Percentiles rank a stretch among this genome's conserved stretches.
These are phyloP conservation scores for Anabas testudineus DNA, from an alignment of 2,797 vertebrate genomes.

Conservation along the genomic window DNA sequence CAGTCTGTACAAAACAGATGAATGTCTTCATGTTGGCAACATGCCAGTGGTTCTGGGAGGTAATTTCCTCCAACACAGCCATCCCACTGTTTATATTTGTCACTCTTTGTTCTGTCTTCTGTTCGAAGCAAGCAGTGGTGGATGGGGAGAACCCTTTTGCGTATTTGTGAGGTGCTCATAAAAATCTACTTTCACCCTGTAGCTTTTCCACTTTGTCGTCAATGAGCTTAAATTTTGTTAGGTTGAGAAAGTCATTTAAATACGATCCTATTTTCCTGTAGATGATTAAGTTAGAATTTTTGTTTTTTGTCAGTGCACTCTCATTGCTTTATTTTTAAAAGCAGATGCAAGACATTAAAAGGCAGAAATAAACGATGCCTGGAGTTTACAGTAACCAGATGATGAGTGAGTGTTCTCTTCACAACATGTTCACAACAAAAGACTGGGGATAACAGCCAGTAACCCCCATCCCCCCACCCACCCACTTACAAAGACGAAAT, in stretches of 20 bases:
- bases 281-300: slow-evolving; percentile 8
- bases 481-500: no score
- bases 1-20: slow-evolving; percentile 80
- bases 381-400: slow-evolving; percentile 34
- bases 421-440: no score
- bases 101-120: slow-evolving; percentile 71
- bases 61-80: slow-evolving; percentile 85
- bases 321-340: slow-evolving; percentile 34
- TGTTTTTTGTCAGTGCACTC: slow-evolving; percentile 6
- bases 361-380: background rate
- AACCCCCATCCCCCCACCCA: background rate
- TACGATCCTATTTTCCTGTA: slow-evolving; percentile 8
- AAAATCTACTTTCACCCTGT: background rate
- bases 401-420: slow-evolving; percentile 13
- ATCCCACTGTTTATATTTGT: slow-evolving; percentile 83
- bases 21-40: slow-evolving; percentile 81
- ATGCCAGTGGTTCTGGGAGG: slow-evolving; percentile 84
- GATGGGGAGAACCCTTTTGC: slow-evolving; percentile 24
- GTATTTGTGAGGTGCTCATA: slow-evolving; percentile 11
- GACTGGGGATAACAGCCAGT: slow-evolving; percentile 28
- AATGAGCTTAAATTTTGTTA: slow-evolving; percentile 4
- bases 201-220: slow-evolving; percentile 1
- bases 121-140: slow-evolving; percentile 28
- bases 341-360: slow-evolving; percentile 31
- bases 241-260: slow-evolving; percentile 1